phyloP scores from a whole-genome alignment of 2,113 vertebrate species.

The Anser cygnoides region DNA sequence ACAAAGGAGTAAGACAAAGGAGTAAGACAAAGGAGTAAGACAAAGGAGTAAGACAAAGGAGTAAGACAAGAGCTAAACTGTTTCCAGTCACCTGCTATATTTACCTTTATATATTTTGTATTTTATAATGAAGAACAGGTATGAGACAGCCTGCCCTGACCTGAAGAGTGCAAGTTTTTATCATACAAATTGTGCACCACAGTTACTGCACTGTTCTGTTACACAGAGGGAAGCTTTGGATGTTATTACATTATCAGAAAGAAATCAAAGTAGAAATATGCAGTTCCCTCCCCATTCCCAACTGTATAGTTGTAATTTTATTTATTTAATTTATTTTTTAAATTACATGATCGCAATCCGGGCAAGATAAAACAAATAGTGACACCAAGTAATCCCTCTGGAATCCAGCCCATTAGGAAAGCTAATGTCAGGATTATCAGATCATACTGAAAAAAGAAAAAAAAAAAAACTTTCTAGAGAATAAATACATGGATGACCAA shows the following conservation, averaged over 20 bases:
- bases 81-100: not conserved
- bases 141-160: not conserved
- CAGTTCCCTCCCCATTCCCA: not conserved
- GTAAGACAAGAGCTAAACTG: not conserved
- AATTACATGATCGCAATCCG: not conserved
- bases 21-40: not conserved
- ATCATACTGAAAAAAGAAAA: not conserved
- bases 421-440: not conserved
- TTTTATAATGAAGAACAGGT: not conserved
- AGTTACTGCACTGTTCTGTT: not conserved
- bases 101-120: not conserved
- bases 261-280: not conserved
- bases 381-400: not conserved
- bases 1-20: no score
- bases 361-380: not conserved
- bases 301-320: not conserved
- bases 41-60: no score
- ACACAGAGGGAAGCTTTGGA: not conserved
- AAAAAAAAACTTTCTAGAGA: not conserved
- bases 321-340: no score
- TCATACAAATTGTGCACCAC: not conserved
- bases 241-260: not conserved
- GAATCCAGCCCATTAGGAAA: constrained; percentile 4
- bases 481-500: not conserved
- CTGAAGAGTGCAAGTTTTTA: not conserved